Evolutionary conservation across 2,797 vertebrate genomes (phyloP).

Genomic region (Scolopax rusticola): DNA sequence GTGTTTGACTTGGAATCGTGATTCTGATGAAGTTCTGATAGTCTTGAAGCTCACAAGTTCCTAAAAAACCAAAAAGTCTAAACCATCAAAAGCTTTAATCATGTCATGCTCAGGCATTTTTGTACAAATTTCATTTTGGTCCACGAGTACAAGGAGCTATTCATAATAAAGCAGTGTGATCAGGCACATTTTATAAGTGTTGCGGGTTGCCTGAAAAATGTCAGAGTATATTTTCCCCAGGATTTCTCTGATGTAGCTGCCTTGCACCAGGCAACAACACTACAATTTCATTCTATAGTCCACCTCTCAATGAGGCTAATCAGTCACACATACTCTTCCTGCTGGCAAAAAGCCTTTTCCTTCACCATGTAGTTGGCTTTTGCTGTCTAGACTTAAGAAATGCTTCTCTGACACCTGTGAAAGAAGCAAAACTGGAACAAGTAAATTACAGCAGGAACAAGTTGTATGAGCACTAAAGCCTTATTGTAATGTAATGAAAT

Average conservation of each 20-base stretch:
- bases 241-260: background rate
- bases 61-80: background rate
- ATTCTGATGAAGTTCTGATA: background rate
- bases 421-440: background rate
- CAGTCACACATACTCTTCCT: background rate
- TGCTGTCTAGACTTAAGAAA: background rate
- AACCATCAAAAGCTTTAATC: background rate
- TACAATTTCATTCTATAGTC: background rate
- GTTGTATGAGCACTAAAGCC: background rate
- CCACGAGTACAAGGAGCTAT: background rate
- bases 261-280: background rate
- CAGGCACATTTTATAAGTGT: background rate
- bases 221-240: rapidly evolving
- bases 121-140: background rate
- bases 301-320: background rate
- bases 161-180: background rate
- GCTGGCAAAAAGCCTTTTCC: background rate
- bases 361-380: background rate
- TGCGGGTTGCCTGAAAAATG: background rate
- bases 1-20: rapidly evolving
- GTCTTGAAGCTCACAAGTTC: background rate
- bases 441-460: constrained; percentile 17
- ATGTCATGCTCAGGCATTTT: background rate
- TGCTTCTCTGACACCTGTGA: background rate
- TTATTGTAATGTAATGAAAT: constrained; percentile 40